Base-by-base conservation (phyloP, 2,113 vertebrate genomes). In the Pseudopodoces humilis region DNA sequence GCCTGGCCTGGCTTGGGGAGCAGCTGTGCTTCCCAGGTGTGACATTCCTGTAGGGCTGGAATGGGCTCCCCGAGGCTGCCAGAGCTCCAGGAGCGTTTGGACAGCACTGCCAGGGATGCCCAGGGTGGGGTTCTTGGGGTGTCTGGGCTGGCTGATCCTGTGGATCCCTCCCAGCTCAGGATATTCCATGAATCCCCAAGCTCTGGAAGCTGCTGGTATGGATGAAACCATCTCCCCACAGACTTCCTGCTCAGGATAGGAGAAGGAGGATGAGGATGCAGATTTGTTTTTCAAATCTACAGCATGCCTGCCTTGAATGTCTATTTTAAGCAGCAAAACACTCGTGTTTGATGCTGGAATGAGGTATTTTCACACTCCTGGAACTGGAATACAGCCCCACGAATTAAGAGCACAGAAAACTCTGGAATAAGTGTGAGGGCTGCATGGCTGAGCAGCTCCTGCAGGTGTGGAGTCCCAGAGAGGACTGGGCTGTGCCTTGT, bases 21-120 rank as follows among this genome's bases (percentile, higher is more conserved):
- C 56, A 71, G 71, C 22, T 0, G 0, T 24, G 52, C 25, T 41
- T 9, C 76, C n/a, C 63, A 7, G 22, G 7, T 3, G 24, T 15
- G 60, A n/a, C 1, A 5, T 70, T 58, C n/a, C 62, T 46, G 7
- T 3, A 6, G 72, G n/a, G 17, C 6, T 46, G 52, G n/a, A n/a
- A 41, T 44, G 68, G 68, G 11, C 59, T 4, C 58, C 39, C 55
- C 4, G 4, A 58, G 52, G 60, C 53, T 89, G 62, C 62, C 78
- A 62, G 46, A 76, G 46, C 70, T 68, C 30, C 46, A 60, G 69
- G 52, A n/a, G 53, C 0, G 0, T 46, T 69, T 53, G 75, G 56
- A 4, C 75, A 70, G 14, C 6, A 0, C 46, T 67, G 31, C 46
- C 19, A 68, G 53, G 60, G 70, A 3, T 85, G 82, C 12, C 4